Evolutionary conservation across 2,888 invertebrate genomes (phyloP).

Genomic region (Drosophila dives): DNA sequence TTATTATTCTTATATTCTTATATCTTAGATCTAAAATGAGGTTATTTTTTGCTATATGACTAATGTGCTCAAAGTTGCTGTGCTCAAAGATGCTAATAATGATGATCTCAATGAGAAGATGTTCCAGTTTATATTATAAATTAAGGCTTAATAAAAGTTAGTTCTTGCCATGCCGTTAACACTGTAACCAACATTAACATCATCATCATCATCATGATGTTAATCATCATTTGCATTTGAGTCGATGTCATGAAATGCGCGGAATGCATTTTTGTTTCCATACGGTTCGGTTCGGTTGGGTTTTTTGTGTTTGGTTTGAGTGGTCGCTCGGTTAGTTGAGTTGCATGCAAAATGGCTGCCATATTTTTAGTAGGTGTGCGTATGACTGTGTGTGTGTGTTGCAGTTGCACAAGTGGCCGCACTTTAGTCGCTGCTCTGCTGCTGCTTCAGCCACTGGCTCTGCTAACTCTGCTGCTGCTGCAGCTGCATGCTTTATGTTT

Average conservation of each 20-base stretch:
- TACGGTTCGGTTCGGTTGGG: slow-evolving; percentile 28
- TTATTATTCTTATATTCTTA: too few species aligned
- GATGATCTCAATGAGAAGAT: background rate
- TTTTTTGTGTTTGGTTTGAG: slow-evolving; percentile 47
- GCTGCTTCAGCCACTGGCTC: slow-evolving; percentile 2
- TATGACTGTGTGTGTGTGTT: slow-evolving; percentile 25
- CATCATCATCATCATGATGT: slow-evolving; percentile 2
- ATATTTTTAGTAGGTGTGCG: slow-evolving; percentile 4
- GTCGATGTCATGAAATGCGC: slow-evolving; percentile 51
- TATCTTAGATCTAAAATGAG: too few species aligned
- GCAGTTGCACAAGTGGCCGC: slow-evolving; percentile 62
- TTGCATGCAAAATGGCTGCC: slow-evolving; percentile 57
- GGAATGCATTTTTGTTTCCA: slow-evolving; percentile 29
- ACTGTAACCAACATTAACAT: slow-evolving; percentile 3
- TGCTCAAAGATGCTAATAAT: background rate
- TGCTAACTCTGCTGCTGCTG: slow-evolving; percentile 33
- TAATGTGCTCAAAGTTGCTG: background rate
- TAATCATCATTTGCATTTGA: slow-evolving; percentile 13
- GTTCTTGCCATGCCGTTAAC: background rate
- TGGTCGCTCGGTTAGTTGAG: slow-evolving; percentile 65
- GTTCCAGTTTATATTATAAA: background rate
- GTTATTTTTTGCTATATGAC: background rate
- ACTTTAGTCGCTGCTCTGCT: slow-evolving; percentile 53
- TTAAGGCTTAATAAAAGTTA: background rate
- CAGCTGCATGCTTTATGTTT: slow-evolving; percentile 67